These are phyloP conservation scores for Tringa solitaria DNA, from an alignment of 2,113 vertebrate genomes.

Conservation along the genomic window DNA sequence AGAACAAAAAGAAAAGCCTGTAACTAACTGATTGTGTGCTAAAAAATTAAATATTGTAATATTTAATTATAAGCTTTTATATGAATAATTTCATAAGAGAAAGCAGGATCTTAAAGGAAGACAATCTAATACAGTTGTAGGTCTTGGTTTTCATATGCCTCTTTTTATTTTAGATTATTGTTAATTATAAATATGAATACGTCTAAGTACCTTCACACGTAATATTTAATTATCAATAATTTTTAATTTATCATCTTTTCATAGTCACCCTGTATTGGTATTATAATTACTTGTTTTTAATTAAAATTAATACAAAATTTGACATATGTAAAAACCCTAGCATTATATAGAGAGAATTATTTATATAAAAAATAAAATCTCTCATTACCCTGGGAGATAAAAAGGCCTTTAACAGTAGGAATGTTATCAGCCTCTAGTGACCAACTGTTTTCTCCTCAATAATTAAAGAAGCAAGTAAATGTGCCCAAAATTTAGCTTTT, in stretches of 20 bases:
- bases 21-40: neutral
- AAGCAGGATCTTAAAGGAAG: neutral
- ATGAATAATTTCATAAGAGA: neutral
- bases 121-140: neutral
- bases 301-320: slow-evolving; percentile 49
- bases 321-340: neutral
- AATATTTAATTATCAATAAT: slow-evolving; percentile 58
- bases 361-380: slow-evolving; percentile 39
- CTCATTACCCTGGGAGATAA: neutral
- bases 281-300: slow-evolving; percentile 26
- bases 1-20: neutral
- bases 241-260: slow-evolving; percentile 26
- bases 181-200: neutral
- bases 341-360: slow-evolving; percentile 47
- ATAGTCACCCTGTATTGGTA: neutral
- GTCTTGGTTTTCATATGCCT: neutral
- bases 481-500: slow-evolving; percentile 51
- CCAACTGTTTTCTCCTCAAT: slow-evolving; percentile 67
- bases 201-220: neutral
- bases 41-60: neutral
- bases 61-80: neutral
- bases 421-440: slow-evolving; percentile 63
- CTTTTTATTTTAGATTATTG: neutral
- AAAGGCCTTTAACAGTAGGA: slow-evolving; percentile 47
- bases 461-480: slow-evolving; percentile 67